Evolutionary conservation across 2,113 vertebrate genomes (phyloP), one percentile per base, ranked within the genome.

Genomic region (Gallinago jamesoni): DNA sequence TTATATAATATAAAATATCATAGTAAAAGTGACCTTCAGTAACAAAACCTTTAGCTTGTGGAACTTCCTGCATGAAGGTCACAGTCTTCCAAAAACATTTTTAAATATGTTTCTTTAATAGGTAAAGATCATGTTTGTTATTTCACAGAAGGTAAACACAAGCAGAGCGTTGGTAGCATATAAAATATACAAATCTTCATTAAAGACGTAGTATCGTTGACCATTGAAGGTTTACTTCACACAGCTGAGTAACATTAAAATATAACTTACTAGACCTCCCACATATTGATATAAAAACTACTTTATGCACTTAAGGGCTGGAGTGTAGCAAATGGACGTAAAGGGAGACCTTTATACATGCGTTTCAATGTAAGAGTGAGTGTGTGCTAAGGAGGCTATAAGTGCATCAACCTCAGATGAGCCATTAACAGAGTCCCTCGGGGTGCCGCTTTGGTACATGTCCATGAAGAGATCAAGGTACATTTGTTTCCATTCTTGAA

Each of bases 291-390:
- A 98, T 93, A 98, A 98, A 98, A 98, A 93, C 97, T 96, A 97
- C 91, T 94, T 95, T 96, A 97, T 95, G 78, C 90, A 95, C 76
- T 87, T 95, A 57, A 88, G 90, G 92, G 91, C 82, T 95, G 43
- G 69, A 94, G 94, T 89, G 90, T 91, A 94, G 89, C 82, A 96
- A 93, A 92, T 21, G 67, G 93, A 48, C 76, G 88, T 86, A 93
- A 87, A 67, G 84, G 91, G 89, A 93, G 82, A 92, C 76, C 92
- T 85, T 99, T 98, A 99, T 97, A 99, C 99, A 59, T 99, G 99
- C 6, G 99, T 99, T 98, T 99, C 99, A 86, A 99, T 99, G 97
- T 99, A 99, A 30, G 99, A 99, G 98, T 99, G 99, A 25, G 99
- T 99, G 97, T 99, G 99, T 2, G 99, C 98, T 94, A 99, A 98